Base-by-base conservation (phyloP, 92 coral and sea anemone genomes). In the Isaurus tuberculatus region DNA sequence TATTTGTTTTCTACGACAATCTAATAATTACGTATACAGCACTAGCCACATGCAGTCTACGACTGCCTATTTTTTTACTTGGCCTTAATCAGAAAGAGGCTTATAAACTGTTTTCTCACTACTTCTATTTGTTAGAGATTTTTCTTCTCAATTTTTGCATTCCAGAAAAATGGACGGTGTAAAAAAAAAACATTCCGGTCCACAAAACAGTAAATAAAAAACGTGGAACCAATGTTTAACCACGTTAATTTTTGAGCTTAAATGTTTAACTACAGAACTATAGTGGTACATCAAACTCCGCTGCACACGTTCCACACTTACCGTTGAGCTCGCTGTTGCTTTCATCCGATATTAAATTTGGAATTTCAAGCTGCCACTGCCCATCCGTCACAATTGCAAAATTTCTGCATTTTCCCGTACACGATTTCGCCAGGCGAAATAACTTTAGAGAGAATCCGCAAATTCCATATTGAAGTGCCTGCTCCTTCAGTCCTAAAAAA, bases 381-480 rank as follows among this genome's bases (percentile, higher is more conserved):
- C 87, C 80, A 65, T 87, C 90, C 37, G 86, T 71, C 33, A 64
- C 68, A 36, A 86, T 79, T 8, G 86, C 87, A 80, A 61, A 87
- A 31, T 87, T 82, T 31, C 82, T 72, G 55, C 67, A 66, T 75
- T 75, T 75, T 0, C 73, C 83, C 32, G 68, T 82, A 28, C 81
- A 22, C 43, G 81, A 42, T 72, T 81, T 87, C 17, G 80, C 77
- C 70, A 87, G 69, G 55, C 83, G 83, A 87, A 48, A 81, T 32
- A 87, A 30, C 68, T 80, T 80, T 9, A 87, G 11, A 27, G 66
- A 26, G 82, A 87, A 87, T 25, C 84, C 37, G 44, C 91, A 80
- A 71, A 87, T 65, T 65, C 86, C 83, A 81, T 63, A 87, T 51
- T 81, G 79, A 29, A 22, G 34, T 22, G 63, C 77, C 36, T 80